These are phyloP conservation scores for Tauraco erythrolophus DNA, from an alignment of 2,113 vertebrate species.

Conservation along the genomic window DNA sequence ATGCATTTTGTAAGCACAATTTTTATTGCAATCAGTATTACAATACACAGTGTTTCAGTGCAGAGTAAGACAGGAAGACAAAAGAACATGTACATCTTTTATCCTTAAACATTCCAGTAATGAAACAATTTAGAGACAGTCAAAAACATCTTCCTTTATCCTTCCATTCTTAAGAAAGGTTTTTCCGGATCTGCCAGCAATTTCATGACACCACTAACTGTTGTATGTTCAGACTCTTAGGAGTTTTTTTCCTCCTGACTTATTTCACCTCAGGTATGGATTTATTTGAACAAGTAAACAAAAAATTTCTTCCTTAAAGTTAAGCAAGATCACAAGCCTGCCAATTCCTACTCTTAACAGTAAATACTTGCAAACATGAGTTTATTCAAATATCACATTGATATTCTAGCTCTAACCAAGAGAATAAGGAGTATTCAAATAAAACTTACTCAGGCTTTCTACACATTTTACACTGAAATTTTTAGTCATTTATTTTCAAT, in stretches of 20 bases:
- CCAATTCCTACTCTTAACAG: background rate
- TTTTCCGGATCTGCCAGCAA: constrained; percentile 9
- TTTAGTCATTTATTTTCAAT: background rate
- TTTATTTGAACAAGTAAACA: background rate
- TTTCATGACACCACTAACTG: background rate
- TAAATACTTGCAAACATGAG: background rate
- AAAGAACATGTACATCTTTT: background rate
- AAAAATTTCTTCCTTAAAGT: background rate
- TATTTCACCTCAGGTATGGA: constrained; percentile 45
- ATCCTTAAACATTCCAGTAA: background rate
- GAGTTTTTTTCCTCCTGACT: constrained; percentile 20
- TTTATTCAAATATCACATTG: background rate
- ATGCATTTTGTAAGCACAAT: background rate
- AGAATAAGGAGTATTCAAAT: background rate
- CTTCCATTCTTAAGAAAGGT: background rate
- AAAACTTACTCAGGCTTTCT: background rate
- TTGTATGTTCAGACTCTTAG: background rate
- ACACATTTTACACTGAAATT: background rate
- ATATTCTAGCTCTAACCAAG: background rate
- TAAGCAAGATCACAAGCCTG: background rate
- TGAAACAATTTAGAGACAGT: background rate
- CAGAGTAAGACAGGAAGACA: background rate
- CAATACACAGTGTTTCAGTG: background rate
- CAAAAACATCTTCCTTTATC: background rate
- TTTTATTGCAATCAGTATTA: background rate